Base-by-base conservation (phyloP, 2,797 vertebrate species). In the Knipowitschia caucasica region DNA sequence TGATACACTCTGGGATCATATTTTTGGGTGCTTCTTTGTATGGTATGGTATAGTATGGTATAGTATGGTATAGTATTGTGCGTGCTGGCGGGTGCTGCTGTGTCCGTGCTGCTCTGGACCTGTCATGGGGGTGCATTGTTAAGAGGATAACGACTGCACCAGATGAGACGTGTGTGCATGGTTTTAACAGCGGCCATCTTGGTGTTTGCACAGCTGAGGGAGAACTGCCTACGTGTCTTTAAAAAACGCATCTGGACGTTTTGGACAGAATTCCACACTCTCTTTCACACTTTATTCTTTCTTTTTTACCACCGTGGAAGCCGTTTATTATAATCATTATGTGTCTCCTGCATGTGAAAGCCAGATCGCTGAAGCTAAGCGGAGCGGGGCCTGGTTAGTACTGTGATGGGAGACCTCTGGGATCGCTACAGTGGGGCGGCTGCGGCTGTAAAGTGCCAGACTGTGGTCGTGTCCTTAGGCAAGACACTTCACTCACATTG, bases 131-230 rank as follows among this genome's bases (percentile, higher is more conserved):
- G 62, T 56, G 65, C 55, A 66, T 75, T 78, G 68, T 81, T 74
- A 81, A 84, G 69, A 57, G 54, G 69, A 53, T 85, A 86, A 87
- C 77, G 85, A 80, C 71, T 65, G 51, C 64, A 83, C 65, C 77
- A 83, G 82, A 86, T 89, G 82, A 86, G 63, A 56, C 21, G 31
- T 63, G 40, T 53, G 21, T 56, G 36, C 52, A 60, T 50, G 57
- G 69, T 78, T 71, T 78, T 76, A 73, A 67, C 62, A 57, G 71
- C 47, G 55, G 64, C 71, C 75, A 78, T 77, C 36, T 73, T 69
- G 64, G 50, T 68, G 72, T 81, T 80, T 73, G 51, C 69, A 59
- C 66, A 65, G 88, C 89, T 94, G 92, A 90, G 91, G 86, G 42
- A 62, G 87, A 89, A 91, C 73, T 82, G 46, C 39, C 40, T 45